Conservation (phyloP, 2,113 vertebrate genomes). For the Charadrius vociferus region DNA sequence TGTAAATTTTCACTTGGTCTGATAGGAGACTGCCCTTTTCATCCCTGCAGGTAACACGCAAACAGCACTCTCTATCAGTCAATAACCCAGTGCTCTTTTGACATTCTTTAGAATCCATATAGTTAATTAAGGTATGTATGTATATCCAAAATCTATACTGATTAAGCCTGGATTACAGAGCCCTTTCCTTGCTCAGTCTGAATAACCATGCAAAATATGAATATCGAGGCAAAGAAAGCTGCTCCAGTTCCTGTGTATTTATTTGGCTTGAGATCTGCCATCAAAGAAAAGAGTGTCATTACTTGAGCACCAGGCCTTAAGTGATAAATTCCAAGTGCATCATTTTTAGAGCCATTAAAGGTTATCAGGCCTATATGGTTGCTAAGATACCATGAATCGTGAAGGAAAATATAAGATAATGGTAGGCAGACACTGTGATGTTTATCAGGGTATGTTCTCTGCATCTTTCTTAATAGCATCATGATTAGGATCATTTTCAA, state of each 20-base stretch:
- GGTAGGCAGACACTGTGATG: conserved; percentile 51
- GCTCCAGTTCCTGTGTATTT: conserved; percentile 30
- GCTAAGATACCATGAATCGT: conserved; percentile 76
- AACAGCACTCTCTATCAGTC: background rate
- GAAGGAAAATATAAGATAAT: conserved; percentile 72
- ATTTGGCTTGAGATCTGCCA: conserved; percentile 45
- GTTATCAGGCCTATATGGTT: conserved; percentile 69
- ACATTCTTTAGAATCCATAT: conserved; percentile 51
- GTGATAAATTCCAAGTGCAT: conserved; percentile 66
- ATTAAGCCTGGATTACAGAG: conserved; percentile 51
- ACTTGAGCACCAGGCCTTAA: conserved; percentile 56
- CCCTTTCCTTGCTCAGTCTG: background rate
- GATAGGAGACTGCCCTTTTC: background rate
- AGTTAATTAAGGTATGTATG: conserved; percentile 53
- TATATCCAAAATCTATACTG: conserved; percentile 56
- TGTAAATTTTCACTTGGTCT: background rate
- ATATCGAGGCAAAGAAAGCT: conserved; percentile 46
- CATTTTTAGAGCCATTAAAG: conserved; percentile 73
- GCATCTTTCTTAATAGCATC: conserved; percentile 69
- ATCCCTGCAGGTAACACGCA: background rate
- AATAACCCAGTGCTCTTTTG: background rate
- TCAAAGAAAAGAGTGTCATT: conserved; percentile 62
- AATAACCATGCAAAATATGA: conserved; percentile 28
- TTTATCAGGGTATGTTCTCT: conserved; percentile 53
- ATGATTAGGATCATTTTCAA: conserved; percentile 73